Evolutionary conservation across 92 coral and sea anemone species (phyloP), one percentile per base, ranked within the genome.

Genomic region (Porites evermanni): DNA sequence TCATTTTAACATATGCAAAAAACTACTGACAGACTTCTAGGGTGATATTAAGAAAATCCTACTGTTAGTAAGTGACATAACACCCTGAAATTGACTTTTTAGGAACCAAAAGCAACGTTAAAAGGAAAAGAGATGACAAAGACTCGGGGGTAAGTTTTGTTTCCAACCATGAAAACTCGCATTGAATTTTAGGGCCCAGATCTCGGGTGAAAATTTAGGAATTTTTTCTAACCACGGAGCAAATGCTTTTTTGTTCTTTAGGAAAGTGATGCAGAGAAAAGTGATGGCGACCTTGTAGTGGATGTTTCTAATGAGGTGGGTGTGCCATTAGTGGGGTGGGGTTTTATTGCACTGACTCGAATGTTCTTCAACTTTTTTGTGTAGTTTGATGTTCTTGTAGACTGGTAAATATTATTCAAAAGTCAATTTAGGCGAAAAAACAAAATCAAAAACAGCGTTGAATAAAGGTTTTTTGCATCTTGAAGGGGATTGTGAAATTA

Each of bases 191-290:
- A 8, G 19, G 19, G 11, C 26, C 11, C 4, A n/a, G 3, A 19
- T 66, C 3, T 5, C 0, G 44, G 7, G 32, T 23, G 32, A 19
- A 10, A 13, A 23, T 24, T 12, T 19, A 67, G 38, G 16, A 38
- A 38, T 38, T 38, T 38, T 67, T 4, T 21, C 50, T 11, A 21
- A 19, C 26, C 13, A 3, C 1, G 18, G 26, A 2, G 24, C 5
- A 21, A 19, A 11, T 21, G 6, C 9, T 67, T 67, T 13, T 47
- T 61, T 50, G 51, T 80, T 80, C 65, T 56, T 60, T 75, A 97
- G 99, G 99, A 97, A 74, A 97, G 99, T 84, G 99, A 97, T 61
- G 97, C 94, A 2, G 99, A 97, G 72, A 97, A 97, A 75, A 97
- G 99, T 74, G 99, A 97, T 81, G 95, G 97, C 24, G 99, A 97